Percentiles rank a stretch among this genome's conserved stretches.
These are phyloP conservation scores for Cacoxenus indagator DNA, from an alignment of 2,888 invertebrate genomes.

Conservation along the genomic window DNA sequence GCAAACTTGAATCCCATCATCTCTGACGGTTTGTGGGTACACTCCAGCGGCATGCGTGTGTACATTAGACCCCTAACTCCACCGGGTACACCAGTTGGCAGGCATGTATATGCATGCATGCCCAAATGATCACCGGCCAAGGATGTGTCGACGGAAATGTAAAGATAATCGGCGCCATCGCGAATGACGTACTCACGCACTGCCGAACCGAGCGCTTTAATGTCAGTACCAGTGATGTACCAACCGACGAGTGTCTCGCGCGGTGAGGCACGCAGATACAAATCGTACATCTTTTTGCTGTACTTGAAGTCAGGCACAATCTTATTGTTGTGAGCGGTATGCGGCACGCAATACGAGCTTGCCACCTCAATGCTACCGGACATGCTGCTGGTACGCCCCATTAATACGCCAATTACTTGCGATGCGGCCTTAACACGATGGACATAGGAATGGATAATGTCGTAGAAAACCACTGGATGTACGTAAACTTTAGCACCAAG, in stretches of 20 bases:
- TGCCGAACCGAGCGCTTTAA: slow-evolving; percentile 34
- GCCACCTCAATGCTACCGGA: slow-evolving; percentile 40
- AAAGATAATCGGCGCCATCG: slow-evolving; percentile 42
- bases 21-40: slow-evolving; percentile 22
- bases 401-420: slow-evolving; percentile 42
- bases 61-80: slow-evolving; percentile 47
- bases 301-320: slow-evolving; percentile 45
- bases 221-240: slow-evolving; percentile 43
- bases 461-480: slow-evolving; percentile 48
- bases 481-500: slow-evolving; percentile 37
- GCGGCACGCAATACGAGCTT: slow-evolving; percentile 40
- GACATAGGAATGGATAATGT: slow-evolving; percentile 48
- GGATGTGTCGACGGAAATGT: slow-evolving; percentile 43
- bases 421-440: slow-evolving; percentile 39
- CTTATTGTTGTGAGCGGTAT: slow-evolving; percentile 37
- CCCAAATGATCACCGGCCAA: slow-evolving; percentile 32
- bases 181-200: slow-evolving; percentile 41
- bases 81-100: slow-evolving; percentile 45
- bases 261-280: slow-evolving; percentile 41
- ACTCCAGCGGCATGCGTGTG: slow-evolving; percentile 38
- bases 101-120: slow-evolving; percentile 40
- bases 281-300: slow-evolving; percentile 41
- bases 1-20: slow-evolving; percentile 25
- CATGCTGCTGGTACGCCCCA: slow-evolving; percentile 39
- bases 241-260: slow-evolving; percentile 48